These are phyloP conservation scores for Otolemur crassicaudatus DNA, from an alignment of 2,797 vertebrate species.

Conservation along the genomic window DNA sequence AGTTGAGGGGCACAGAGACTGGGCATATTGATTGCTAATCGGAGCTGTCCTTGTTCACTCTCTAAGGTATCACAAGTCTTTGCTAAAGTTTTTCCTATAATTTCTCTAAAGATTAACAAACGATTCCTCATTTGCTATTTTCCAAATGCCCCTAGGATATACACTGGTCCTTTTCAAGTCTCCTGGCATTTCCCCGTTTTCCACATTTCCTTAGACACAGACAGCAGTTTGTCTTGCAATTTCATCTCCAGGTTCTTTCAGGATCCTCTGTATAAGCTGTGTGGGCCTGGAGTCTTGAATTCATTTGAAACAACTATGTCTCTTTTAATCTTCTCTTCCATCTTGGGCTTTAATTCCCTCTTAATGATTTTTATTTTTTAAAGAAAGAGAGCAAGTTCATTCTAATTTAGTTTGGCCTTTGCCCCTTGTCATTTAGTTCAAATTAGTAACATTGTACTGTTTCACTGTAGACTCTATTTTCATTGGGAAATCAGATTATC, in stretches of 20 bases:
- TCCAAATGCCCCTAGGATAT: not conserved
- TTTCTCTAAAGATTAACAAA: not conserved
- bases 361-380: constrained; percentile 35
- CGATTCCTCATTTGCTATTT: not conserved
- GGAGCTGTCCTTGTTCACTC: not conserved
- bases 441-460: not conserved
- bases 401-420: constrained; percentile 42
- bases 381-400: constrained; percentile 35
- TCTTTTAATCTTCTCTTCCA: not conserved
- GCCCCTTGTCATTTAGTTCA: constrained; percentile 16
- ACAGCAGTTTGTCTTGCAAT: not conserved
- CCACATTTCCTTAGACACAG: not conserved
- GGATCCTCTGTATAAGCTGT: not conserved
- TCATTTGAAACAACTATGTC: not conserved
- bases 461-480: constrained; percentile 44
- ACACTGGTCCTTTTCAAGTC: not conserved
- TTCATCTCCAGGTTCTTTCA: not conserved
- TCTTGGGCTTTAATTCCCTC: not conserved
- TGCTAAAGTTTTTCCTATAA: not conserved
- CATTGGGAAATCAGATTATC: constrained; percentile 29
- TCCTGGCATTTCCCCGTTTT: not conserved
- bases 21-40: fast-evolving
- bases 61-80: not conserved
- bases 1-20: fast-evolving
- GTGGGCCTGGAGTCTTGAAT: not conserved